These are phyloP conservation scores for Nilaparvata lugens DNA, from an alignment of 1,140 invertebrate genomes.

Conservation along the genomic window DNA sequence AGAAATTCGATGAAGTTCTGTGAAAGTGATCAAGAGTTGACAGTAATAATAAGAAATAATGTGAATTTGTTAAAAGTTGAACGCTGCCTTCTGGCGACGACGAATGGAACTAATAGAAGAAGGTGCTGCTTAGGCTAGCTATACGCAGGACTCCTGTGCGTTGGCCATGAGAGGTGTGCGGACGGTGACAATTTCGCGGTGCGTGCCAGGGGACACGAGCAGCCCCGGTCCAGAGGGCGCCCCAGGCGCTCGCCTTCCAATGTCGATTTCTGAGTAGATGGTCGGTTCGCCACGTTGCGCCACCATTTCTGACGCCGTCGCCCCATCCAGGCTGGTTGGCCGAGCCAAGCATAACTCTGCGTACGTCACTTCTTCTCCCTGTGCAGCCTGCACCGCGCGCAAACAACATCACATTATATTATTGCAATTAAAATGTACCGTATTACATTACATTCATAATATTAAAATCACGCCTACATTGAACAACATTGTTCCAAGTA, in stretches of 20 bases:
- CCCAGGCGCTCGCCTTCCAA: conserved; percentile 35
- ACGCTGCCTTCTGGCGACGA: too few species aligned
- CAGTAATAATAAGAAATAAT: too few species aligned
- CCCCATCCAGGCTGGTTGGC: conserved; percentile 36
- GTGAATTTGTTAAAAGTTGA: too few species aligned
- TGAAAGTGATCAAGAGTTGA: too few species aligned
- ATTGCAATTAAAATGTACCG: too few species aligned
- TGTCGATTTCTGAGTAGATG: conserved; percentile 62
- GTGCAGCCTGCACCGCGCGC: conserved; percentile 17
- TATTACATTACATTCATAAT: too few species aligned
- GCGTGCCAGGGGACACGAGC: conserved; percentile 31
- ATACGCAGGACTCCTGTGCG: conserved; percentile 78
- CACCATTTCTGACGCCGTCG: conserved; percentile 29
- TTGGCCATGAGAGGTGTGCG: conserved; percentile 68
- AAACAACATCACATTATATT: too few species aligned
- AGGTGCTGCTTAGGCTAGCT: conserved; percentile 34
- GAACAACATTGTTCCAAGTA: too few species aligned
- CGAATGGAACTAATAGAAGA: too few species aligned
- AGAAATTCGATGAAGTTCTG: too few species aligned
- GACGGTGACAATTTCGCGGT: conserved; percentile 68
- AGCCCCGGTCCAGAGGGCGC: conserved; percentile 25
- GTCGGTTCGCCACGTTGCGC: conserved; percentile 44
- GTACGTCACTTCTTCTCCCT: conserved; percentile 55
- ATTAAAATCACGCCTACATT: too few species aligned
- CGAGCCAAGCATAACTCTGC: conserved; percentile 53